Base-by-base conservation (phyloP, 2,113 vertebrate genomes). In the Rhinoptilus africanus region DNA sequence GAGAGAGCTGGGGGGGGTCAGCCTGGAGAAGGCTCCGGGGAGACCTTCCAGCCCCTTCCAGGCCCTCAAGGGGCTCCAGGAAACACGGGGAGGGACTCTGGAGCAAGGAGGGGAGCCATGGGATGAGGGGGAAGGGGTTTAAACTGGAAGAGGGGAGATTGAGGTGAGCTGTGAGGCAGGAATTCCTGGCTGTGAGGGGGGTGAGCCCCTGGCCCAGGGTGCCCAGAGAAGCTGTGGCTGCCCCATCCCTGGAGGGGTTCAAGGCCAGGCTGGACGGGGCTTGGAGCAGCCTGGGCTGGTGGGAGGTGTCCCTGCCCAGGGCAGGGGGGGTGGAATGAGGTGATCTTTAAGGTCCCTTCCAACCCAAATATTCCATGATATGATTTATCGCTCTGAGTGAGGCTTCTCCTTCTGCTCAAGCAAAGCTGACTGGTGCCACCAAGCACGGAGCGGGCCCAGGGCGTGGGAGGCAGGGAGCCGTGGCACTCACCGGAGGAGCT, bases 401-500 rank as follows among this genome's bases (percentile, higher is more conserved):
- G 14, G 11, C 22, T 85, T 81, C n/a, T 82, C 50, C 28, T 76
- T 15, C 47, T 32, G 20, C 72, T 28, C 2, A 2, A 62, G 47
- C 12, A 75, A 80, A 89, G 7, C 75, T 13, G n/a, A 56, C 19
- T 2, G 3, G 51, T 56, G 57, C 73, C 69, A 62, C 5, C 6
- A 14, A 41, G 59, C 51, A 60, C 0, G 2, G 2, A 35, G 54
- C 2, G 30, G 85, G 48, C 13, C 15, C 54, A 28, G n/a, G 68
- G 13, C 15, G 9, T 0, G 0, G 48, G 26, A 47, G 8, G 14
- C 43, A 35, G 0, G 0, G 41, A 48, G 45, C 85, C 68, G 86
- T 7, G 43, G 48, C 75, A 96, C 97, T 98, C 94, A 98, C 98
- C 97, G 1, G 98, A 94, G 41, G 97, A 72, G n/a, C 73, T 95